A percentile compares a stretch with the other conserved stretches of the same genome.
phyloP scores from a whole-genome alignment of 1,140 invertebrate genomes.

The Anastrepha obliqua region DNA sequence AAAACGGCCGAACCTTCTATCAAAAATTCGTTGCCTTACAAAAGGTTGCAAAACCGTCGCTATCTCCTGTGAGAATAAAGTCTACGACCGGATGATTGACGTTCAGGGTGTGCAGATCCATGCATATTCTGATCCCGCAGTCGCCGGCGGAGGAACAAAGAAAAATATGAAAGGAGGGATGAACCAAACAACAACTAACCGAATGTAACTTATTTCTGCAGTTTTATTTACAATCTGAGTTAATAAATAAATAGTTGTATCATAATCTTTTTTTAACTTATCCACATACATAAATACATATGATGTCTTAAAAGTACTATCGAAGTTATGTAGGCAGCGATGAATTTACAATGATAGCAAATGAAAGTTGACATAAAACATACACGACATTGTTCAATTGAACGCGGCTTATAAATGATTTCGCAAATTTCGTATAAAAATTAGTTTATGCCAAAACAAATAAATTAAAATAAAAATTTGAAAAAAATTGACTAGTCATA shows the following conservation, averaged over 20 bases:
- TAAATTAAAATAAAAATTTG: background rate
- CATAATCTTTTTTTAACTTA: too few species aligned
- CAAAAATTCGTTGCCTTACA: too few species aligned
- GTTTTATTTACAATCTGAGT: background rate
- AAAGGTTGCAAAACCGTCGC: too few species aligned
- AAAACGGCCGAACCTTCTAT: too few species aligned
- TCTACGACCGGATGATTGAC: too few species aligned
- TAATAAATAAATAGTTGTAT: background rate
- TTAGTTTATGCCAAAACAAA: background rate
- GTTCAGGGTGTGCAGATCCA: too few species aligned
- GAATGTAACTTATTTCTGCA: background rate
- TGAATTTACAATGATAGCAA: slow-evolving; percentile 2
- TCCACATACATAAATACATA: too few species aligned
- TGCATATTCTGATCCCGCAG: too few species aligned
- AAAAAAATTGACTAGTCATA: slow-evolving; percentile 44
- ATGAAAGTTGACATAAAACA: background rate
- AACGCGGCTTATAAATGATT: background rate
- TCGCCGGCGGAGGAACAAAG: too few species aligned
- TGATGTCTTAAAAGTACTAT: background rate
- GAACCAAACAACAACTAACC: too few species aligned
- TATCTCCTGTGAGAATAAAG: too few species aligned
- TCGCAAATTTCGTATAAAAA: background rate
- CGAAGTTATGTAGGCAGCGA: background rate
- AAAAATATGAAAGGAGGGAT: too few species aligned
- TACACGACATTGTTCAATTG: background rate